Percentiles rank a stretch among this genome's conserved stretches.
These are phyloP conservation scores for Arizona elegans DNA, from an alignment of 2,113 vertebrate species.

Conservation along the genomic window DNA sequence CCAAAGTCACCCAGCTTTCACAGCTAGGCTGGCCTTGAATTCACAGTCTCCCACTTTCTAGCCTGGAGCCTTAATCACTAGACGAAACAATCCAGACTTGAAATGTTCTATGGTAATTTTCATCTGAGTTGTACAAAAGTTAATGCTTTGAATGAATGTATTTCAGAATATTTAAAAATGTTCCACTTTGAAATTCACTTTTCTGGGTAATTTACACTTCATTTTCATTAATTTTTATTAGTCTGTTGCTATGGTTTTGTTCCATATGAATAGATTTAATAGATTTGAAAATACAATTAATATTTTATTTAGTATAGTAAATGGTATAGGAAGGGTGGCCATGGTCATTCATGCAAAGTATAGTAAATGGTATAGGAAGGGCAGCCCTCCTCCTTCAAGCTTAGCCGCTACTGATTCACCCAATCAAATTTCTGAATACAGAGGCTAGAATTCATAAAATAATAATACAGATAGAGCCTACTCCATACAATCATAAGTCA, in stretches of 20 bases:
- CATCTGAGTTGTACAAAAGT: not conserved
- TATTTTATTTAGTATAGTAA: not conserved
- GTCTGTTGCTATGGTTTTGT: not conserved
- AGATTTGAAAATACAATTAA: not conserved
- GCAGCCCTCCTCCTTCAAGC: not conserved
- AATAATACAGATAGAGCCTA: not conserved
- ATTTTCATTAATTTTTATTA: not conserved
- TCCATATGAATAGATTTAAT: not conserved
- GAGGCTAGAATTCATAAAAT: not conserved
- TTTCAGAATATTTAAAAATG: not conserved
- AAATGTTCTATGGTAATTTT: not conserved
- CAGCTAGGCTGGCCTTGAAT: too few relatives aligned
- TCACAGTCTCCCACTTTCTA: too few relatives aligned
- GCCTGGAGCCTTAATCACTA: too few relatives aligned
- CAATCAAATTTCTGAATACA: not conserved
- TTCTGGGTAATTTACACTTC: not conserved
- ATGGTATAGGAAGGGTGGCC: not conserved
- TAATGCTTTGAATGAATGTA: not conserved
- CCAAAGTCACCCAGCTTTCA: too few relatives aligned
- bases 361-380: not conserved
- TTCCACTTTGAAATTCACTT: not conserved
- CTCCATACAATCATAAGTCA: too few relatives aligned
- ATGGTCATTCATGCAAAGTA: not conserved
- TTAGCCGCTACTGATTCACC: not conserved
- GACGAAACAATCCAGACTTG: not conserved